A percentile compares a stretch with the other conserved stretches of the same genome.
Evolutionary conservation across 2,797 vertebrate genomes (phyloP).

Genomic region (Tapera naevia): DNA sequence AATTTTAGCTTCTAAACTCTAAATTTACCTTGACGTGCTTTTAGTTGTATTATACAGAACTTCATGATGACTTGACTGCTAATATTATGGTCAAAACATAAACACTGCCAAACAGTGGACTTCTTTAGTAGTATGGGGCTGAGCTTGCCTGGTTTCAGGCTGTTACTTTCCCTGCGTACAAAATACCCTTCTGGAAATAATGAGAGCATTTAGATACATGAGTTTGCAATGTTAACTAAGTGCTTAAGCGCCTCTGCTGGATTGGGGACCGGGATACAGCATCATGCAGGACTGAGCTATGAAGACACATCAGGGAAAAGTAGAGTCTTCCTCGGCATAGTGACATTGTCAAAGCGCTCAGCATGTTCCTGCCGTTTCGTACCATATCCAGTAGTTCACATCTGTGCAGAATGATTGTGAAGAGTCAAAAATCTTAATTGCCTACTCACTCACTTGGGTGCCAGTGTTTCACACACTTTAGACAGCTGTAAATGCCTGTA

Average conservation of each 20-base stretch:
- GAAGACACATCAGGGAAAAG: neutral
- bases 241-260: neutral
- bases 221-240: neutral
- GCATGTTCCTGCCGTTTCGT: neutral
- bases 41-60: neutral
- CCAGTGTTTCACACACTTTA: slow-evolving; percentile 25
- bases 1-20: neutral
- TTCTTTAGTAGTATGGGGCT: neutral
- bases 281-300: neutral
- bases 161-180: neutral
- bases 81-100: neutral
- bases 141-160: neutral
- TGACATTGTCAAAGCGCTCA: fast-evolving
- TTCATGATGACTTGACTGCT: neutral
- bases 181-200: neutral
- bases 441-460: slow-evolving; percentile 40
- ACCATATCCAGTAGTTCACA: neutral
- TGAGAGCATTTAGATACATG: neutral
- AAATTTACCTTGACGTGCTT: neutral
- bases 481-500: slow-evolving; percentile 52
- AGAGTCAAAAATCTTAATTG: slow-evolving; percentile 36
- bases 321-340: neutral
- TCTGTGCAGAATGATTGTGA: neutral
- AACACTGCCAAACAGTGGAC: neutral
- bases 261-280: neutral